A percentile compares a stretch with the other conserved stretches of the same genome.
These are phyloP conservation scores for Brachypterus glaber DNA, from an alignment of 2,888 invertebrate genomes.

Conservation along the genomic window DNA sequence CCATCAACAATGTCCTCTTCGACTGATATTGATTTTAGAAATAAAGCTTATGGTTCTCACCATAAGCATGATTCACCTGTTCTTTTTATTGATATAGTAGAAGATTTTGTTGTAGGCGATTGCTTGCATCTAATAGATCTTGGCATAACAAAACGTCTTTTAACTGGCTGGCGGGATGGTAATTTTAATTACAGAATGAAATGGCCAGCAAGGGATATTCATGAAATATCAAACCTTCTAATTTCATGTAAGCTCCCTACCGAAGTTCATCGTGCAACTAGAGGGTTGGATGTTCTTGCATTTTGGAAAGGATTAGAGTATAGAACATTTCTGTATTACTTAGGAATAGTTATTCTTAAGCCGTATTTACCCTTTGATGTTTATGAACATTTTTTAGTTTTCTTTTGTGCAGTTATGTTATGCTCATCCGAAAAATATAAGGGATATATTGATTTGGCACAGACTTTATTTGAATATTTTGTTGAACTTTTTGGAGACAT, in stretches of 20 bases:
- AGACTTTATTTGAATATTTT: constrained; percentile 17
- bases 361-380: constrained; percentile 11
- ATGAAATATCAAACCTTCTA: not conserved
- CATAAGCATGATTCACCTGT: constrained; percentile 15
- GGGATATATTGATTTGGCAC: constrained; percentile 17
- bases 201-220: constrained; percentile 1
- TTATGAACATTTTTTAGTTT: constrained; percentile 15
- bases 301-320: constrained; percentile 13
- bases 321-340: constrained; percentile 8
- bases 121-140: constrained; percentile 18
- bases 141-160: constrained; percentile 16
- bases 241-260: not conserved
- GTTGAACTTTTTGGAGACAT: constrained; percentile 21
- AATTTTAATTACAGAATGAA: constrained; percentile 7
- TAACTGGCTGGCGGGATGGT: constrained; percentile 18
- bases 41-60: constrained; percentile 11
- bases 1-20: constrained; percentile 9
- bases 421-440: constrained; percentile 16
- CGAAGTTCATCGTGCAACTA: constrained; percentile 5
- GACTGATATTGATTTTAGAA: constrained; percentile 15
- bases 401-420: constrained; percentile 18
- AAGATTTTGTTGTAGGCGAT: constrained; percentile 18
- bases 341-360: constrained; percentile 12
- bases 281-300: constrained; percentile 12
- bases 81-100: constrained; percentile 15